A percentile compares a stretch with the other conserved stretches of the same genome.
Evolutionary conservation across 2,888 invertebrate genomes (phyloP).

Genomic region (Agrilus biguttatus): DNA sequence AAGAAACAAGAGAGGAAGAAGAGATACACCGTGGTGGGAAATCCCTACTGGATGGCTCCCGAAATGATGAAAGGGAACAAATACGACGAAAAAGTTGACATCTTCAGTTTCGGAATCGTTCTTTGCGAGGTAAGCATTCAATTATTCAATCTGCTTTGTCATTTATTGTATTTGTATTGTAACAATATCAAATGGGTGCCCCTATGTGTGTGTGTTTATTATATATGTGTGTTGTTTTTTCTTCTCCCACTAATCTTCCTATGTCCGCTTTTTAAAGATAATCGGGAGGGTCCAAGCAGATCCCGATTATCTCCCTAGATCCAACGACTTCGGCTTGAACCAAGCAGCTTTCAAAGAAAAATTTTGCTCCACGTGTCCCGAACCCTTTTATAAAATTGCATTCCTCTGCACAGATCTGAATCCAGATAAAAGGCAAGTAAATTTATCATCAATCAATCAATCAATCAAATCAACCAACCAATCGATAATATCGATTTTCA

Average conservation of each 20-base stretch:
- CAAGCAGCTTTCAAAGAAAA: constrained; percentile 72
- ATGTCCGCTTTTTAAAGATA: constrained; percentile 42
- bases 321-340: constrained; percentile 84
- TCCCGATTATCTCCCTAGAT: constrained; percentile 84
- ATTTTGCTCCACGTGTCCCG: constrained; percentile 73
- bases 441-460: no score
- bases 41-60: constrained; percentile 98
- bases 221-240: constrained; percentile 2
- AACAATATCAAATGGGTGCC: background rate
- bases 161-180: background rate
- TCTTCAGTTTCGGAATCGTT: constrained; percentile 91
- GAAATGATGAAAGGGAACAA: constrained; percentile 96
- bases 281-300: constrained; percentile 91
- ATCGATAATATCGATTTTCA: background rate
- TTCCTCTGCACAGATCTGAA: constrained; percentile 83
- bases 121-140: constrained; percentile 63
- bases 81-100: constrained; percentile 92
- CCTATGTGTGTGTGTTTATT: background rate
- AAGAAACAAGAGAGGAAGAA: constrained; percentile 58
- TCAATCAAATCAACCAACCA: background rate
- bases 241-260: background rate
- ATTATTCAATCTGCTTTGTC: no score
- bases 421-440: constrained; percentile 64
- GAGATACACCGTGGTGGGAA: constrained; percentile 89
- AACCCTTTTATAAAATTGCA: constrained; percentile 75